These are phyloP conservation scores for Calliopum simillimum DNA, from an alignment of 2,888 invertebrate genomes.

Conservation along the genomic window DNA sequence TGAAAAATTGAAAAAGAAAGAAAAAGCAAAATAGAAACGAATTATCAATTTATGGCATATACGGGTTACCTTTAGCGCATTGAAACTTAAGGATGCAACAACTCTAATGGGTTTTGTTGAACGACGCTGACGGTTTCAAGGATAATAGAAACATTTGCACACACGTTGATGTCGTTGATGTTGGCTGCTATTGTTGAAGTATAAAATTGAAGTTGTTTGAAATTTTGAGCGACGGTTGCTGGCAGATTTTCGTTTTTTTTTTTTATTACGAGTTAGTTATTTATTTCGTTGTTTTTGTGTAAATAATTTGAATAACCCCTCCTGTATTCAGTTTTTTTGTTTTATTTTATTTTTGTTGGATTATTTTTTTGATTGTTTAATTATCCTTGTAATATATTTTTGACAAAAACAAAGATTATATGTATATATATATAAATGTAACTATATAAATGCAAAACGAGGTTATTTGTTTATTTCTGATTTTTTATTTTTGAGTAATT, in stretches of 20 bases:
- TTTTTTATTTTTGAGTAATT: constrained; percentile 1
- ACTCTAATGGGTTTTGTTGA: not conserved
- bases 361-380: constrained; percentile 1
- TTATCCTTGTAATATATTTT: not conserved
- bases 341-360: constrained; percentile 9
- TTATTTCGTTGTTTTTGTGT: no score
- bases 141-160: not conserved
- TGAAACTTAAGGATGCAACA: not conserved
- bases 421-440: not conserved
- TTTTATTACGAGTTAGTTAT: no score
- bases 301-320: no score
- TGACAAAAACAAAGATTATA: constrained; percentile 12
- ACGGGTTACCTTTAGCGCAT: constrained; percentile 11
- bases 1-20: no score
- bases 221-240: constrained; percentile 6
- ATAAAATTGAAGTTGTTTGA: not conserved
- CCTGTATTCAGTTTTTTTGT: not conserved
- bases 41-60: not conserved
- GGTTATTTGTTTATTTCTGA: not conserved
- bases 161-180: no score
- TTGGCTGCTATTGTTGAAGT: not conserved
- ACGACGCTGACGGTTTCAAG: not conserved
- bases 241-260: not conserved
- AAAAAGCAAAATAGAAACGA: no score
- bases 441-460: not conserved